Conservation (phyloP, 2,797 vertebrate species). For the Macropodus opercularis region DNA sequence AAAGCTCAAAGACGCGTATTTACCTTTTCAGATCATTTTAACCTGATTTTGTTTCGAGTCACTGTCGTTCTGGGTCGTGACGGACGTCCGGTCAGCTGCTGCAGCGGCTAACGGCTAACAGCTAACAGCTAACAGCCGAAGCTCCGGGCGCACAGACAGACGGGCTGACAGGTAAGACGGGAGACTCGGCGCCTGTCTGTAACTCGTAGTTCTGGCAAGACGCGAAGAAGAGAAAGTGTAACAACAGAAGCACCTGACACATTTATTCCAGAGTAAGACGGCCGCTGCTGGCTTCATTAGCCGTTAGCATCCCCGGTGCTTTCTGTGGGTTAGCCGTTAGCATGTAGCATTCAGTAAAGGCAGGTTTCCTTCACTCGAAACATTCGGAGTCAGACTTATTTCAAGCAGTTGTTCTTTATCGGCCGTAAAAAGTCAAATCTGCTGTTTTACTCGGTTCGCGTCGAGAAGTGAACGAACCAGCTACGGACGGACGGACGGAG, state of each 20-base stretch:
- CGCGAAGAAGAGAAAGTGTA: background rate
- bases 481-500: no score
- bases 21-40: no score
- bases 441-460: no score
- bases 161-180: conserved; percentile 37
- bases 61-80: conserved; percentile 8
- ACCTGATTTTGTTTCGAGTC: background rate
- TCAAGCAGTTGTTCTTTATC: background rate
- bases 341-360: no score
- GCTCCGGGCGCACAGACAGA: conserved; percentile 6
- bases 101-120: conserved; percentile 34
- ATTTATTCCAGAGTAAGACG: background rate
- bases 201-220: background rate
- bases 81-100: conserved; percentile 30
- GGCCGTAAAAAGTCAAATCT: no score
- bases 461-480: no score
- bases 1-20: no score
- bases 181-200: accelerated
- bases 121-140: background rate
- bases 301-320: no score
- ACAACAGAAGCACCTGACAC: no score
- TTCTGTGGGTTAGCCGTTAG: no score
- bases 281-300: conserved; percentile 28
- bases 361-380: no score
- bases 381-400: no score